Percentiles rank a stretch among this genome's conserved stretches.
These are phyloP conservation scores for Coptodon bakossiorum DNA, from an alignment of 2,113 vertebrate genomes.

Conservation along the genomic window DNA sequence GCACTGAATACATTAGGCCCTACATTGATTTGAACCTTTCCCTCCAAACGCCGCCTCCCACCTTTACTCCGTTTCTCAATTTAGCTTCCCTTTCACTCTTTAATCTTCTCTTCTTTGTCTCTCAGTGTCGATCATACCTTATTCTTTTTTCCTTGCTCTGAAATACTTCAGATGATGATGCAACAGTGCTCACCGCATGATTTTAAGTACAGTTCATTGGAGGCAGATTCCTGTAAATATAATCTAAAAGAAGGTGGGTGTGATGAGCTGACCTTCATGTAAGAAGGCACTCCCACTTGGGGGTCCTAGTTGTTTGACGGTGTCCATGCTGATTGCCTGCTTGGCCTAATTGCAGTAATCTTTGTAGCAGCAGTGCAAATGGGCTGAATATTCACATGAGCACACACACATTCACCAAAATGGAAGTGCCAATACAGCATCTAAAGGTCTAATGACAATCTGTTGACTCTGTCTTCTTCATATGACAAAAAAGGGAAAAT, in stretches of 20 bases:
- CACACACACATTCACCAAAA: slow-evolving; percentile 52
- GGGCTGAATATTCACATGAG: background rate
- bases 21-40: slow-evolving; percentile 50
- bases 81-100: background rate
- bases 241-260: background rate
- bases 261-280: slow-evolving; percentile 17
- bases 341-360: slow-evolving; percentile 80
- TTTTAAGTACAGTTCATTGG: background rate
- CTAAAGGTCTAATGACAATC: slow-evolving; percentile 49
- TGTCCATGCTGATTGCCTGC: slow-evolving; percentile 81
- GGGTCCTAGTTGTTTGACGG: slow-evolving; percentile 46
- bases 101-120: background rate
- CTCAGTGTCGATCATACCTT: background rate
- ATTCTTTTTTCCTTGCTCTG: background rate
- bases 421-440: slow-evolving; percentile 78
- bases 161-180: background rate
- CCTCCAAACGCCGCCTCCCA: slow-evolving; percentile 20
- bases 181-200: background rate
- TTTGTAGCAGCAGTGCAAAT: background rate
- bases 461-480: background rate
- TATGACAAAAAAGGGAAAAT: background rate
- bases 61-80: background rate
- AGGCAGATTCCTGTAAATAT: background rate
- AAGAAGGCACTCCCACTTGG: background rate
- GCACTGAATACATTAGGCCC: slow-evolving; percentile 57